These are phyloP conservation scores for Drosophila lowei DNA, from an alignment of 1,140 invertebrate genomes.

Conservation along the genomic window DNA sequence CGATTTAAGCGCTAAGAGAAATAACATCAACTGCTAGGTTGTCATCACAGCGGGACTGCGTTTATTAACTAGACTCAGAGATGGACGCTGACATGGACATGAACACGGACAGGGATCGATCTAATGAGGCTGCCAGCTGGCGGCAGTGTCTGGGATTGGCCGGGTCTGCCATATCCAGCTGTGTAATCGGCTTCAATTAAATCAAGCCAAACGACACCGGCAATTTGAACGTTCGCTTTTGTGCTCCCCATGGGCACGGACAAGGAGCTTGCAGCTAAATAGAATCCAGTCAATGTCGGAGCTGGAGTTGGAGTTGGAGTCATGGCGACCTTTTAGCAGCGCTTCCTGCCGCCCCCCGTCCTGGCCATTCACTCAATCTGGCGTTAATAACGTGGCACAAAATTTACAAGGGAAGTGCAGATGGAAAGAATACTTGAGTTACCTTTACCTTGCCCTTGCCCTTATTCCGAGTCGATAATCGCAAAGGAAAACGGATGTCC, in stretches of 20 bases:
- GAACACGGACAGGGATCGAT: constrained; percentile 32
- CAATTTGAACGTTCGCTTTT: constrained; percentile 70
- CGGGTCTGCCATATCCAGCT: constrained; percentile 53
- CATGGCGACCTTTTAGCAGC: constrained; percentile 56
- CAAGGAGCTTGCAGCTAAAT: constrained; percentile 34
- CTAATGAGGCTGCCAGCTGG: constrained; percentile 66
- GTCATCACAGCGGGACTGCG: constrained; percentile 38
- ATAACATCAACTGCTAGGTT: constrained; percentile 2
- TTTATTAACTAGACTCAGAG: constrained; percentile 43
- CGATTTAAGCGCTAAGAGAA: constrained; percentile 32
- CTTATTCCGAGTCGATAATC: constrained; percentile 57
- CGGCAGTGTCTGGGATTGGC: constrained; percentile 9
- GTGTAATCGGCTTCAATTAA: constrained; percentile 80
- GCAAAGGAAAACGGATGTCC: constrained; percentile 76
- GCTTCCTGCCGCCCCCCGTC: constrained; percentile 25
- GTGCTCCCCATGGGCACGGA: constrained; percentile 30
- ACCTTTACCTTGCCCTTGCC: constrained; percentile 45
- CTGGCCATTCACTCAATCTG: constrained; percentile 58
- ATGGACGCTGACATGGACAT: background rate
- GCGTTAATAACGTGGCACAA: constrained; percentile 71
- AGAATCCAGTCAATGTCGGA: constrained; percentile 5
- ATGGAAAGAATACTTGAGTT: constrained; percentile 42
- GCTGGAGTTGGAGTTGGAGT: background rate
- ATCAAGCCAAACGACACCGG: constrained; percentile 69
- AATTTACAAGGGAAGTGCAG: constrained; percentile 50